A percentile compares a stretch with the other conserved stretches of the same genome.
Conservation (phyloP, 2,113 vertebrate genomes). For the Amphilophus citrinellus region DNA sequence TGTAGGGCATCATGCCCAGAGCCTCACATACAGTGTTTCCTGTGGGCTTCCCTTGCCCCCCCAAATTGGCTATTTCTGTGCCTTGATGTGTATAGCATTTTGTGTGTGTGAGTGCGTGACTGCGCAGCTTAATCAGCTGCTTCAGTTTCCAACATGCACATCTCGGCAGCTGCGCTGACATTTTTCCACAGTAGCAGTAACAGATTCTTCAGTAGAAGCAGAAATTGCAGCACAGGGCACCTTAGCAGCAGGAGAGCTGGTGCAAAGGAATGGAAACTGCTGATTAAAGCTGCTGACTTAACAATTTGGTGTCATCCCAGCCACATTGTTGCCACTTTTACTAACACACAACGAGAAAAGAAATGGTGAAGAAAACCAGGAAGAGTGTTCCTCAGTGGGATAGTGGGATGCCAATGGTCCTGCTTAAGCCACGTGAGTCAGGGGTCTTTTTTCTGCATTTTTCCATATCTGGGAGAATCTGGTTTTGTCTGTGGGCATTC, state of each 20-base stretch:
- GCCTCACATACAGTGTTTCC: conserved; percentile 60
- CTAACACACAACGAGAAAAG: conserved; percentile 4
- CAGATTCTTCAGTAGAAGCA: conserved; percentile 40
- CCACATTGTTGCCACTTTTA: conserved; percentile 16
- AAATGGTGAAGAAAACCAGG: conserved; percentile 69
- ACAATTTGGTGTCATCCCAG: conserved; percentile 15
- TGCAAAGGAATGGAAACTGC: conserved; percentile 41
- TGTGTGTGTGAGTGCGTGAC: conserved; percentile 43
- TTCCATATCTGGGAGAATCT: neutral
- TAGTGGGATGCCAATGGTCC: conserved; percentile 71
- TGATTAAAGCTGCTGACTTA: conserved; percentile 57
- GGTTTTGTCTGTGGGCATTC: neutral
- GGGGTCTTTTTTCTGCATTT: conserved; percentile 8
- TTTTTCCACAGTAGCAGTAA: conserved; percentile 33
- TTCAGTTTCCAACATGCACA: conserved; percentile 47
- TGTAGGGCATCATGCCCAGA: conserved; percentile 64
- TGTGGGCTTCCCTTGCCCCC: conserved; percentile 54
- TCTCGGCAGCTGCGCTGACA: conserved; percentile 52
- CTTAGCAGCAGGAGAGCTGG: conserved; percentile 17
- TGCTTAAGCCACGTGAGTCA: conserved; percentile 68
- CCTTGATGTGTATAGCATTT: conserved; percentile 40
- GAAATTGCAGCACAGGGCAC: conserved; percentile 40
- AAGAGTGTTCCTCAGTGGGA: conserved; percentile 55
- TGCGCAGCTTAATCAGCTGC: conserved; percentile 46
- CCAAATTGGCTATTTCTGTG: conserved; percentile 23